phyloP scores from a whole-genome alignment of 1,140 invertebrate species.

The Monomorium pharaonis region DNA sequence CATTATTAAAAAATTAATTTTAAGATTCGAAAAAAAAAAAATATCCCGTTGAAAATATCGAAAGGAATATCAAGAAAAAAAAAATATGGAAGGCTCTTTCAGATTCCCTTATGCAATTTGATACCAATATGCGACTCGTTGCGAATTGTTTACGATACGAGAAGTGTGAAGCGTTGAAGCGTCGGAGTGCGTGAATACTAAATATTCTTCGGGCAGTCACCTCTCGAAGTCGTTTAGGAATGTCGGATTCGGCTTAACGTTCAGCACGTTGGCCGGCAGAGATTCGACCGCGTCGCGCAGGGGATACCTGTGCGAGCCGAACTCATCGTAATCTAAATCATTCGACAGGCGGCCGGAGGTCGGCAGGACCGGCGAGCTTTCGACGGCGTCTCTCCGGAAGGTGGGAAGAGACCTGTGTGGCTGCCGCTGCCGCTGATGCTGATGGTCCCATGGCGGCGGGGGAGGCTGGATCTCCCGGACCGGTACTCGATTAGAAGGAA shows the following conservation, averaged over 20 bases:
- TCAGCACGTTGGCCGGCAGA: conserved; percentile 77
- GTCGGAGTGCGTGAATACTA: not conserved
- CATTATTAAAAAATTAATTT: not conserved
- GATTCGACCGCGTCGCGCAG: conserved; percentile 87
- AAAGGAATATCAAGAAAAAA: not conserved
- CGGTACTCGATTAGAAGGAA: conserved; percentile 72
- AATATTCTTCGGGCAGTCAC: not conserved
- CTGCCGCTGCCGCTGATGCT: conserved; percentile 39
- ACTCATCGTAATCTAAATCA: conserved; percentile 45
- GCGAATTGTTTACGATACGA: not conserved
- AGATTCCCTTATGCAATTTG: not conserved
- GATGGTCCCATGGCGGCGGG: conserved; percentile 56
- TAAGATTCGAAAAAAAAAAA: not conserved
- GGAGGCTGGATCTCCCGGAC: conserved; percentile 51
- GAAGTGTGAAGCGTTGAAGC: too few species aligned
- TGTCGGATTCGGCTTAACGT: not conserved
- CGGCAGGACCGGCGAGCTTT: conserved; percentile 82
- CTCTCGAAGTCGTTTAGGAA: conserved; percentile 1
- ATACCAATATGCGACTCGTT: not conserved
- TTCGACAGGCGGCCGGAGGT: conserved; percentile 51
- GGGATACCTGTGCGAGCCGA: conserved; percentile 79
- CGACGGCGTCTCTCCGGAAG: conserved; percentile 86
- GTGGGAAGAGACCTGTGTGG: conserved; percentile 65
- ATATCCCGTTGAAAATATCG: not conserved
- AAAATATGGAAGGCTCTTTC: not conserved